phyloP scores from a whole-genome alignment of 1,140 invertebrate species.

The Geopemphigus sp. region DNA sequence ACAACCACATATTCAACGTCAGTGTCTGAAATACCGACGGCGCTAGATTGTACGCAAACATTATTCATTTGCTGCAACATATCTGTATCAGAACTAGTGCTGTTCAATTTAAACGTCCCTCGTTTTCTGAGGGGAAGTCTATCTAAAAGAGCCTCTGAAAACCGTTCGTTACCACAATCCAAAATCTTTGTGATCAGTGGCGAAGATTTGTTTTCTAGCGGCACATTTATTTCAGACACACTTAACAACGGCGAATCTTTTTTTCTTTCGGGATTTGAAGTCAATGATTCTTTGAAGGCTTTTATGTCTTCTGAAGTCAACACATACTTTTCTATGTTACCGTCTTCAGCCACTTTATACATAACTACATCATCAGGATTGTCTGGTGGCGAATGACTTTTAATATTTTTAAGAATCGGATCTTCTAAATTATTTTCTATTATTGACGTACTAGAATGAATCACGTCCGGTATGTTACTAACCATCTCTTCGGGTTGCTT shows the following conservation, averaged over 20 bases:
- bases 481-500: slow-evolving; percentile 47
- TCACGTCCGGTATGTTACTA: slow-evolving; percentile 32
- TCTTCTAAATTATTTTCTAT: slow-evolving; percentile 47
- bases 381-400: slow-evolving; percentile 42
- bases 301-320: slow-evolving; percentile 53
- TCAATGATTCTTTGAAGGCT: slow-evolving; percentile 50
- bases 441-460: slow-evolving; percentile 44
- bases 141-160: slow-evolving; percentile 38
- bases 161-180: slow-evolving; percentile 41
- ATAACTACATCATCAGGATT: slow-evolving; percentile 54
- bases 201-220: slow-evolving; percentile 36
- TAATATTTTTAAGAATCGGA: slow-evolving; percentile 33
- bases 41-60: slow-evolving; percentile 1
- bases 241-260: slow-evolving; percentile 9
- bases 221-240: slow-evolving; percentile 41
- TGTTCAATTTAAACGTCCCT: slow-evolving; percentile 37
- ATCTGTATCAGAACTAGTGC: slow-evolving; percentile 11
- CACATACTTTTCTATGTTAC: slow-evolving; percentile 54
- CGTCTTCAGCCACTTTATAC: slow-evolving; percentile 53
- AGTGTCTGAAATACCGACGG: slow-evolving; percentile 15
- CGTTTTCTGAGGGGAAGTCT: slow-evolving; percentile 33
- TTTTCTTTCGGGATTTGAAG: slow-evolving; percentile 41
- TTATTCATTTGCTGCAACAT: slow-evolving; percentile 36
- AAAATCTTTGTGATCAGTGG: slow-evolving; percentile 37
- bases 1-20: slow-evolving; percentile 43